Evolutionary conservation across 53 echinoderm and acorn worm species (phyloP).

Genomic region (Holothuria scabra): DNA sequence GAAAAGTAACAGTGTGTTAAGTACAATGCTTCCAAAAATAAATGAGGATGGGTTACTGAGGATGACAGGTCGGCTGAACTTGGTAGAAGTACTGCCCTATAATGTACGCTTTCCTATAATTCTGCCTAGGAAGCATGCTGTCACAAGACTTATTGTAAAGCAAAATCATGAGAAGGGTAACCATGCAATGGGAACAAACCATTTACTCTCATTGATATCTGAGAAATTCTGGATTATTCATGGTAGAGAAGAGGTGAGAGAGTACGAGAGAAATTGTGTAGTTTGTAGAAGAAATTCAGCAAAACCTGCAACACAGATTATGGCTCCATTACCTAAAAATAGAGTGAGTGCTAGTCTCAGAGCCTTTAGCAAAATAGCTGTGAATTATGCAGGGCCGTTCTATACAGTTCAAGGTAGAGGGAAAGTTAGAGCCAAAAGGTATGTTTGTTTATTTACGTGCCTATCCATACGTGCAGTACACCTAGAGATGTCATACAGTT

Average conservation of each 20-base stretch:
- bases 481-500: too few relatives aligned
- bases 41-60: conserved; percentile 30
- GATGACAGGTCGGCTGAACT: conserved; percentile 1
- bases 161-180: conserved; percentile 28
- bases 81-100: conserved; percentile 24
- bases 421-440: conserved; percentile 23
- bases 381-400: conserved; percentile 49
- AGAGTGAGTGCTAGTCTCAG: conserved; percentile 2
- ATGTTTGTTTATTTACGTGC: conserved; percentile 45
- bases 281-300: neutral
- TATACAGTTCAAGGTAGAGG: conserved; percentile 35
- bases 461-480: conserved; percentile 31
- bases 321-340: neutral
- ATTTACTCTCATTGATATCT: neutral
- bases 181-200: conserved; percentile 22
- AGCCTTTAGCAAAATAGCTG: conserved; percentile 35
- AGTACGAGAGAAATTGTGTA: conserved; percentile 18
- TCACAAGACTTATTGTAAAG: conserved; percentile 32
- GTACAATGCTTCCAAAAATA: conserved; percentile 9
- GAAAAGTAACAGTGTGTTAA: conserved; percentile 12
- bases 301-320: conserved; percentile 1
- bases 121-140: conserved; percentile 30
- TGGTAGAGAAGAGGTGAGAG: conserved; percentile 35
- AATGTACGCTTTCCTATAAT: conserved; percentile 30
- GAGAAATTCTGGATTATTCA: conserved; percentile 33